These are phyloP conservation scores for Dolichoris vasculosae DNA, from an alignment of 1,140 invertebrate genomes.

Conservation along the genomic window DNA sequence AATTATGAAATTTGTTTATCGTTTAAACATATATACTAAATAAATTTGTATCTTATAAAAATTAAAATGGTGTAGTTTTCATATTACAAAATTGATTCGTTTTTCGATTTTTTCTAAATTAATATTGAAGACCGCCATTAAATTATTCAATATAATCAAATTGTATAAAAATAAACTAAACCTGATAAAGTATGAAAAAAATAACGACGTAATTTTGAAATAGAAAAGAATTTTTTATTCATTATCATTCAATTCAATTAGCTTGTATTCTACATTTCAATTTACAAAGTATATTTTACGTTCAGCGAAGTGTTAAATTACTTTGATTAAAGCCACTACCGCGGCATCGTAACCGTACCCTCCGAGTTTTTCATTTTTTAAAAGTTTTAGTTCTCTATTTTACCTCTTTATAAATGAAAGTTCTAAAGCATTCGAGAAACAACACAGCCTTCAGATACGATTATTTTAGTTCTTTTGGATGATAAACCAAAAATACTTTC, in stretches of 20 bases:
- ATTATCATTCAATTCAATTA: not conserved
- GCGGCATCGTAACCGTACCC: not conserved
- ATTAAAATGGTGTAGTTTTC: no score
- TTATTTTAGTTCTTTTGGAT: not conserved
- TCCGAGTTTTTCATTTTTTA: no score
- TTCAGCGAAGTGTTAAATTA: not conserved
- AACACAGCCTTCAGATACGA: not conserved
- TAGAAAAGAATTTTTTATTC: not conserved
- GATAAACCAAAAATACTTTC: not conserved
- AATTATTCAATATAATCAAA: no score
- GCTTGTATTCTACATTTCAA: not conserved
- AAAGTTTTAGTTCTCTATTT: no score
- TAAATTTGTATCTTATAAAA: no score
- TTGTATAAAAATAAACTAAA: not conserved
- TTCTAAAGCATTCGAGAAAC: not conserved
- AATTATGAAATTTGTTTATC: no score
- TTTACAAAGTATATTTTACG: not conserved
- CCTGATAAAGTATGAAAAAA: not conserved
- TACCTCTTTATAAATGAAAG: not conserved
- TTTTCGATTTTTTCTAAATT: no score
- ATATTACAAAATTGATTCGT: no score
- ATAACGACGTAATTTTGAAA: no score
- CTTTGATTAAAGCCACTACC: not conserved
- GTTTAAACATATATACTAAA: no score
- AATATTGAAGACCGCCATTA: no score